Evolutionary conservation across 2,888 invertebrate species (phyloP).

Genomic region (Clusia tigrina): DNA sequence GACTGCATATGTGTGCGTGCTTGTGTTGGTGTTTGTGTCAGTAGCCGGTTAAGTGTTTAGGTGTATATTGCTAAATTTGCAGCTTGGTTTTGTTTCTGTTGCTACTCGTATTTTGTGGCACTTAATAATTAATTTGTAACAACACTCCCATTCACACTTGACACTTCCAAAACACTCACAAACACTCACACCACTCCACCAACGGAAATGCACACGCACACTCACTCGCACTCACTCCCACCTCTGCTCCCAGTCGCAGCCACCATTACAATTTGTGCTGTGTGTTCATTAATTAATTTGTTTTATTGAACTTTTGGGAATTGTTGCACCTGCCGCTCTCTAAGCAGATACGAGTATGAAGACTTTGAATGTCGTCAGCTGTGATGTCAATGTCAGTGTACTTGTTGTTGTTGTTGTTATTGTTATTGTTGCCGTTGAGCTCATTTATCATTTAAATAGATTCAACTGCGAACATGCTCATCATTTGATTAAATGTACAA

Average conservation of each 20-base stretch:
- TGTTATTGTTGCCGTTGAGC: background rate
- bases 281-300: constrained; percentile 56
- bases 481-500: too few relatives aligned
- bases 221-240: background rate
- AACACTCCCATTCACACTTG: background rate
- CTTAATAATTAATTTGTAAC: constrained; percentile 2
- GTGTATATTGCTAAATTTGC: too few relatives aligned
- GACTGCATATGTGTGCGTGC: background rate
- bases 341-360: too few relatives aligned
- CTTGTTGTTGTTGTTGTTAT: background rate
- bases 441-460: constrained; percentile 1
- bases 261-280: too few relatives aligned
- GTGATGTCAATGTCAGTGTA: background rate
- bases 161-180: background rate
- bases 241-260: too few relatives aligned
- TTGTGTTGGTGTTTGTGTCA: background rate
- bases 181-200: background rate
- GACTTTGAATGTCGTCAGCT: constrained; percentile 1
- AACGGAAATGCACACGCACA: background rate
- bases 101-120: background rate
- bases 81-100: background rate
- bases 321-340: constrained; percentile 32
- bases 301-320: constrained; percentile 50
- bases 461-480: too few relatives aligned
- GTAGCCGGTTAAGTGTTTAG: too few relatives aligned